A percentile compares a stretch with the other conserved stretches of the same genome.
Evolutionary conservation across 2,888 invertebrate species (phyloP).

Genomic region (Melipona bicolor): DNA sequence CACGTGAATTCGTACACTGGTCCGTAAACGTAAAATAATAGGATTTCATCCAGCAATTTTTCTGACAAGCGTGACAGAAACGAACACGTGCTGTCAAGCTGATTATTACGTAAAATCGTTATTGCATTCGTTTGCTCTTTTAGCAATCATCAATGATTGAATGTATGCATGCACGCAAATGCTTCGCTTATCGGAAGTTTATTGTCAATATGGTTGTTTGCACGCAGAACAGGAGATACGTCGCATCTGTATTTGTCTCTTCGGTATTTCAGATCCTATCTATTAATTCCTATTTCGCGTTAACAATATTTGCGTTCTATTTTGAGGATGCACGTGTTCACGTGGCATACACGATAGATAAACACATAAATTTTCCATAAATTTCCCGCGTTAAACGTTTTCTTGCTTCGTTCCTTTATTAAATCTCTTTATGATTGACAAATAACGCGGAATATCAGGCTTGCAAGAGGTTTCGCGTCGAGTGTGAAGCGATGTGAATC

Average conservation of each 20-base stretch:
- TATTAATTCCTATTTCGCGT: conserved; percentile 31
- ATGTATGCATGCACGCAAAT: conserved; percentile 23
- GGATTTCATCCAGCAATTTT: not conserved
- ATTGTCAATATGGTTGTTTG: conserved; percentile 40
- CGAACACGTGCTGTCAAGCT: conserved; percentile 1
- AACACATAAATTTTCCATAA: not conserved
- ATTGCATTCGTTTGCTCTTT: conserved; percentile 18
- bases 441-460: not conserved
- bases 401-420: not conserved
- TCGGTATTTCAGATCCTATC: conserved; percentile 28
- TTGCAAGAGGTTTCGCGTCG: not conserved
- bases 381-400: not conserved
- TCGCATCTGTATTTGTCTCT: conserved; percentile 40
- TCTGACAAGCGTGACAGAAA: not conserved
- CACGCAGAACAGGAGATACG: conserved; percentile 16
- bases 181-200: conserved; percentile 32
- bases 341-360: not conserved
- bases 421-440: not conserved
- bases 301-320: conserved; percentile 26
- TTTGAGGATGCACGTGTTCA: conserved; percentile 8
- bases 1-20: not conserved
- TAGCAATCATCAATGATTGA: conserved; percentile 39
- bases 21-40: conserved; percentile 4
- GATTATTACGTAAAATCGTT: conserved; percentile 23
- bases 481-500: not conserved